A percentile compares a stretch with the other conserved stretches of the same genome.
Conservation (phyloP, 2,888 invertebrate genomes). For the Exocentrus adspersus region DNA sequence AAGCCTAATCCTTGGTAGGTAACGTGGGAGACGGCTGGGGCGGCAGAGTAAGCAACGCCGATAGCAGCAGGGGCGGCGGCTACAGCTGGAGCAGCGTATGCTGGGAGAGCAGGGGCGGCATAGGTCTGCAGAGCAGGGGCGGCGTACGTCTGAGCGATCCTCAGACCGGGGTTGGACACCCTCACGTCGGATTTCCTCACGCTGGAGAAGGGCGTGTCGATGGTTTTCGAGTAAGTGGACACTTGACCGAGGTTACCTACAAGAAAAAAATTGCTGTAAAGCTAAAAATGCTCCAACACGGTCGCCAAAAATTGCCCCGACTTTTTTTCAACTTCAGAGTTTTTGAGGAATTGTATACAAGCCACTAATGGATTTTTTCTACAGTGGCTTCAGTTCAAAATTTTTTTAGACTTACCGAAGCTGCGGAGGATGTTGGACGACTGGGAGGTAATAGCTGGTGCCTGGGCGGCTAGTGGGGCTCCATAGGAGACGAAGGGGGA, state of each 20-base stretch:
- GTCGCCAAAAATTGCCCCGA: no score
- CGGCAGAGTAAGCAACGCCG: constrained; percentile 71
- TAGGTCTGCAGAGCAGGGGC: constrained; percentile 27
- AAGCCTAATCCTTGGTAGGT: constrained; percentile 70
- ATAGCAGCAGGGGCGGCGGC: constrained; percentile 60
- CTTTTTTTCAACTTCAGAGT: no score
- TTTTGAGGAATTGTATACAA: no score
- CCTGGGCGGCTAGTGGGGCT: constrained; percentile 61
- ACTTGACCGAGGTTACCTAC: constrained; percentile 71
- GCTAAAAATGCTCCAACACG: no score
- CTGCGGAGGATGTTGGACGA: constrained; percentile 71
- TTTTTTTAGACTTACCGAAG: constrained; percentile 61
- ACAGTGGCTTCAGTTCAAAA: neutral
- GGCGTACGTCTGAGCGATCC: constrained; percentile 44
- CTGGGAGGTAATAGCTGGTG: constrained; percentile 69
- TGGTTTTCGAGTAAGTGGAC: constrained; percentile 75
- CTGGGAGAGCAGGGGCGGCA: constrained; percentile 53
- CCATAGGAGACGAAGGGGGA: constrained; percentile 46
- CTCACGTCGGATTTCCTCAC: constrained; percentile 76
- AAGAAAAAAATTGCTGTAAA: no score
- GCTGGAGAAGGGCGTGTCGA: constrained; percentile 78
- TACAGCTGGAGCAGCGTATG: constrained; percentile 53
- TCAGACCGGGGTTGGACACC: constrained; percentile 73
- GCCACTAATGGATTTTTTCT: no score
- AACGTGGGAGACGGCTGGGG: constrained; percentile 71